Percentiles rank a stretch among this genome's conserved stretches.
Conservation (phyloP, 2,797 vertebrate species). For the Siniperca scherzeri region DNA sequence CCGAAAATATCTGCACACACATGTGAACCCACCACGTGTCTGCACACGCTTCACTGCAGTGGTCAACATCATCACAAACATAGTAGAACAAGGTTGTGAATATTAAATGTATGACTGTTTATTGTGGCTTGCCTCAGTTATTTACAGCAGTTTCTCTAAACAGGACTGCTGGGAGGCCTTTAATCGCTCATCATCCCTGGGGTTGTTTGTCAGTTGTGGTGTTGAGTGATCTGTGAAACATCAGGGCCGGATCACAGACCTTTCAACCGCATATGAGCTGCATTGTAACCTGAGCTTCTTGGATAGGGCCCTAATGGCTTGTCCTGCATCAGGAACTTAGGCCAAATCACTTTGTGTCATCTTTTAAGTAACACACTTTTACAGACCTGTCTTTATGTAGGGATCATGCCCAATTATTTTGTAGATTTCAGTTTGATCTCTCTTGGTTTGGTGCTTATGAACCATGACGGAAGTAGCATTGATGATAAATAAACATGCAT, state of each 20-base stretch:
- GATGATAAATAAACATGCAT: not conserved
- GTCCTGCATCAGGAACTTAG: slow-evolving; percentile 35
- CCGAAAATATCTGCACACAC: slow-evolving; percentile 53
- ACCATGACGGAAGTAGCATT: not conserved
- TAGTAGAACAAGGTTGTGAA: slow-evolving; percentile 15
- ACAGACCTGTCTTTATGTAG: slow-evolving; percentile 31
- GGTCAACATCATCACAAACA: slow-evolving; percentile 49
- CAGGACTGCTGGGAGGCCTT: slow-evolving; percentile 51
- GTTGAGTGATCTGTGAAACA: slow-evolving; percentile 63
- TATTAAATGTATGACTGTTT: slow-evolving; percentile 52
- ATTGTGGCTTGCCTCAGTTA: slow-evolving; percentile 40
- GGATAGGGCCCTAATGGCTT: slow-evolving; percentile 36
- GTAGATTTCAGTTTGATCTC: not conserved
- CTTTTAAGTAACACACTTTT: slow-evolving; percentile 46
- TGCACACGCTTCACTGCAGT: slow-evolving; percentile 7
- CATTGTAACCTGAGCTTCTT: slow-evolving; percentile 53
- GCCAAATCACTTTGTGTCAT: slow-evolving; percentile 41
- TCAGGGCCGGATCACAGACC: slow-evolving; percentile 45
- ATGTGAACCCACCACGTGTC: slow-evolving; percentile 30
- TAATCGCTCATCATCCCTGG: slow-evolving; percentile 51
- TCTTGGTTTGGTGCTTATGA: not conserved
- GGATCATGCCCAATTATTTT: not conserved
- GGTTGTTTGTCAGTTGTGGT: slow-evolving; percentile 55
- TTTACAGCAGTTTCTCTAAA: slow-evolving; percentile 53
- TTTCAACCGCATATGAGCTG: slow-evolving; percentile 47